Evolutionary conservation across 37 sponge, comb jelly and placozoan species (phyloP), one percentile per base, ranked within the genome.

Genomic region (Cliona cf. orientalis): DNA sequence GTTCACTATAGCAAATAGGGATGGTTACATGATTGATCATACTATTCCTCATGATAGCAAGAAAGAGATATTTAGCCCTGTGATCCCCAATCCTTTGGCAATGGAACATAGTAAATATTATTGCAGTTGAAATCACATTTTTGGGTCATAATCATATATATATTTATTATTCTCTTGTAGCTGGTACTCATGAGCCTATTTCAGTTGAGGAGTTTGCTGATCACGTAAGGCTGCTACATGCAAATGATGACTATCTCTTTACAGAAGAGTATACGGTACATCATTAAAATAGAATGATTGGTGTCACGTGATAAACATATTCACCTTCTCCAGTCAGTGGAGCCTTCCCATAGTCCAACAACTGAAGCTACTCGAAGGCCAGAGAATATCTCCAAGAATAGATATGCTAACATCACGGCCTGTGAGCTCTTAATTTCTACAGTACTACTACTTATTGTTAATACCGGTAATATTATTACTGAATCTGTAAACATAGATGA

Each of bases 201-300:
- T 66, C 74, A 25, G 73, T 93, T 5, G n/a, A 49, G 23, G 58
- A 87, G 1, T 96, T 93, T 76, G 70, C 85, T 11, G 79, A 76
- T 29, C 91, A 96, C 58, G 89, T 92, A 0, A 38, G 26, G 1
- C 29, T 69, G 19, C 80, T 96, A 73, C 91, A 89, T 66, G 81
- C 93, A 12, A 90, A 96, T 60, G 93, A 90, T 79, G 86, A 84
- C 81, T 93, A 90, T 76, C 80, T 80, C 53, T 96, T 93, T 68
- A 78, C 89, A 17, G 91, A 90, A 45, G 97, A 96, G 49, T 96
- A 96, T 53, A 44, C 33, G 57, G 75, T 75, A 41, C 55, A 75
- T 73, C 9, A 2, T 17, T 43, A 17, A 36, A 29, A 84, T 80
- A 84, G 40, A 44, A 60, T 89, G 31, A 81, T 80, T n/a, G n/a